A percentile compares a stretch with the other conserved stretches of the same genome.
Conservation (phyloP, 1,140 invertebrate species). For the Polyergus mexicanus region DNA sequence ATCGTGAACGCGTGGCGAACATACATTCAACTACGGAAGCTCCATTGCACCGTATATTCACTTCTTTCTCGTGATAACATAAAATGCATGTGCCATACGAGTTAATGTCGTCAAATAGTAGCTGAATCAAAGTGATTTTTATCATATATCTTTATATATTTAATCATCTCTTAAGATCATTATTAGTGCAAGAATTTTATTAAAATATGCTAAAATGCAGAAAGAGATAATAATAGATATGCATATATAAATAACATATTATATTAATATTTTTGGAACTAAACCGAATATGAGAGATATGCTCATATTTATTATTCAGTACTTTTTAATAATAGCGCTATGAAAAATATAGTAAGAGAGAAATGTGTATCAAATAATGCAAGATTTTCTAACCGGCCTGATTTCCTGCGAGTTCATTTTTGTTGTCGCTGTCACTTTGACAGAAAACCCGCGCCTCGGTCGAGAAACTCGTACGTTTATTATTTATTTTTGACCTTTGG, state of each 20-base stretch:
- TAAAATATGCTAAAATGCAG: not conserved
- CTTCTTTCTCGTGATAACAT: slow-evolving; percentile 18
- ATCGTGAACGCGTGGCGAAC: slow-evolving; percentile 19
- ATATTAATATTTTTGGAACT: not conserved
- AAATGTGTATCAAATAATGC: not conserved
- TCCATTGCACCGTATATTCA: slow-evolving; percentile 8
- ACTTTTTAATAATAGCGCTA: not conserved
- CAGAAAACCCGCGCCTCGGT: not conserved
- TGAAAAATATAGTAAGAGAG: no score
- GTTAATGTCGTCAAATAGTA: not conserved
- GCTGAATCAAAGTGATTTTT: not conserved
- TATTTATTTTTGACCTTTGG: slow-evolving; percentile 36
- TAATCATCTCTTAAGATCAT: not conserved
- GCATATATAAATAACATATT: not conserved
- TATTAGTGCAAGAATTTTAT: not conserved
- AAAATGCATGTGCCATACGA: not conserved
- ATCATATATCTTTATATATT: not conserved
- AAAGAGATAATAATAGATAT: not conserved
- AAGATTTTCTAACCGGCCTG: not conserved
- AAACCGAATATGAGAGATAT: not conserved
- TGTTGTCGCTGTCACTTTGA: slow-evolving; percentile 26
- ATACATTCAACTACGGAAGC: not conserved
- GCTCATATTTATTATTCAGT: not conserved
- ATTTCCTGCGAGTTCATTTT: not conserved
- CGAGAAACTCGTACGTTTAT: slow-evolving; percentile 33